Evolutionary conservation across 2,113 vertebrate species (phyloP).

Genomic region (Pedionomus torquatus): DNA sequence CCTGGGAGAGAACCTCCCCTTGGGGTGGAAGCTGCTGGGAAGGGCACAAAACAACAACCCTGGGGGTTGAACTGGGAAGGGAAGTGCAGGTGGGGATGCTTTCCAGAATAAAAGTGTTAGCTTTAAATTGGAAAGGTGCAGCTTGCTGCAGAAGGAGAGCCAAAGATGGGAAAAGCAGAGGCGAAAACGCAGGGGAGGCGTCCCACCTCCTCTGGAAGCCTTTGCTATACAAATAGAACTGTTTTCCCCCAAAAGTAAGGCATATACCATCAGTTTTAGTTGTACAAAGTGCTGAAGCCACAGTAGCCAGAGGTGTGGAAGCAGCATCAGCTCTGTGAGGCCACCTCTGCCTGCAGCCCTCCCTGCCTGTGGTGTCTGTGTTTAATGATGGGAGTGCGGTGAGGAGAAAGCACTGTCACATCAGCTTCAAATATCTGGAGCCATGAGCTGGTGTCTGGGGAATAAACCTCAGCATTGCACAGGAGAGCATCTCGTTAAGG

Average conservation of each 20-base stretch:
- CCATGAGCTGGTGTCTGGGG: not conserved
- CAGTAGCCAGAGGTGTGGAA: not conserved
- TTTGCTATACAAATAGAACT: not conserved
- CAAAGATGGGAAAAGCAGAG: not conserved
- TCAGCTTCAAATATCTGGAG: not conserved
- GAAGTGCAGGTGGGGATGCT: not conserved
- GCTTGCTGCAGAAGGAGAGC: not conserved
- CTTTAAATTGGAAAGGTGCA: not conserved
- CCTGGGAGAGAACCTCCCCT: not conserved
- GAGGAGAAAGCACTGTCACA: not conserved
- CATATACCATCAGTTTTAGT: not conserved
- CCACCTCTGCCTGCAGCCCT: not conserved
- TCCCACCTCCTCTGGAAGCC: not conserved
- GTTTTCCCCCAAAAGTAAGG: not conserved
- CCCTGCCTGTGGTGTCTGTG: not conserved
- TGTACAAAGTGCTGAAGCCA: fast-evolving
- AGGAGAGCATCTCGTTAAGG: not conserved
- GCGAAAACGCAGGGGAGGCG: not conserved
- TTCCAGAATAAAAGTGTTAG: not conserved
- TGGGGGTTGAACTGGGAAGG: not conserved
- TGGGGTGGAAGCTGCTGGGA: not conserved
- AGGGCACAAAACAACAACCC: not conserved
- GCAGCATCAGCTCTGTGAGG: not conserved
- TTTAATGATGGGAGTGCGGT: not conserved
- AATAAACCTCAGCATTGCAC: not conserved